These are phyloP conservation scores for Stigmatopora argus DNA, from an alignment of 2,113 vertebrate species.

Conservation along the genomic window DNA sequence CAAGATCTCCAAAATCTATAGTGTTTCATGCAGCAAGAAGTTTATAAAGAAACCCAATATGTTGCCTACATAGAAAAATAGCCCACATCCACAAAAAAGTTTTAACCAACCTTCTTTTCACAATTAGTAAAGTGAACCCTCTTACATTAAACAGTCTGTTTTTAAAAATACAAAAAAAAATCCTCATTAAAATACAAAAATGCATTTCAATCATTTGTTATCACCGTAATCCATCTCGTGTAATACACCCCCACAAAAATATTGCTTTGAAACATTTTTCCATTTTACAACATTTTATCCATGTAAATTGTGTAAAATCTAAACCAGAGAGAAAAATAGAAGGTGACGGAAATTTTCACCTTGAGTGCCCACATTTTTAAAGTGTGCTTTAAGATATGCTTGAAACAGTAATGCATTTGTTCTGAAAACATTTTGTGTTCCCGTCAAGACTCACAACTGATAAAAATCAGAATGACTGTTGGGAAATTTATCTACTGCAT, in stretches of 20 bases:
- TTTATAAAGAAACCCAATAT: conserved; percentile 2
- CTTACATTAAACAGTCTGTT: background rate
- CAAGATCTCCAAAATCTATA: background rate
- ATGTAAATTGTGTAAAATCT: no score
- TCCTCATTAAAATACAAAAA: background rate
- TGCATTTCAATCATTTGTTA: background rate
- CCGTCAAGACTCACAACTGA: background rate
- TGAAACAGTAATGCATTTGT: background rate
- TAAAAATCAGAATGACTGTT: background rate
- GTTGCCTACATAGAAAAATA: background rate
- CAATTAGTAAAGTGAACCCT: background rate
- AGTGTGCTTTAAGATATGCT: no score
- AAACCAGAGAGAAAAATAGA: no score
- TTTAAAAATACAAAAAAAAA: background rate
- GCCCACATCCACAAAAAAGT: background rate
- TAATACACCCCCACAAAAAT: no score
- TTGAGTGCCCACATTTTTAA: no score
- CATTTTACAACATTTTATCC: no score
- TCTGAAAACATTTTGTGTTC: background rate
- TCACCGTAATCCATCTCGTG: background rate
- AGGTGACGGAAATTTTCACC: no score
- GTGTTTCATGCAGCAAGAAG: conserved; percentile 2
- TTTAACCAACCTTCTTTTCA: background rate
- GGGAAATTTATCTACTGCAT: background rate
- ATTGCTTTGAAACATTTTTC: no score